Base-by-base conservation (phyloP, 1,140 invertebrate genomes). In the Mylabris phalerata region DNA sequence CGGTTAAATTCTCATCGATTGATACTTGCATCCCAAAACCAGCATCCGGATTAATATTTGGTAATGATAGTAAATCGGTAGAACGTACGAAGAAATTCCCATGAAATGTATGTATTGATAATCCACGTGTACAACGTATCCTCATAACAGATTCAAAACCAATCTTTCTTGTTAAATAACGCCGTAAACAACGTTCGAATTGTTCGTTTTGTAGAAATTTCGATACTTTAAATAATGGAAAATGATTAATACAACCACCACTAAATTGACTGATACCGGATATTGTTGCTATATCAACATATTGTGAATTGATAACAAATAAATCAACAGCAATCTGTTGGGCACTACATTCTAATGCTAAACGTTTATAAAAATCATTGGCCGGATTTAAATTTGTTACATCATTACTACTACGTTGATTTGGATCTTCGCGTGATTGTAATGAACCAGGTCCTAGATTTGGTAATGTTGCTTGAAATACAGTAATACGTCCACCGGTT, bases 141-240 rank as follows among this genome's bases (percentile, higher is more conserved):
- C 98, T 82, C 93, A 99, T 95, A 1, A 99, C 97, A 41, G 98
- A 92, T 76, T 99, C 98, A 74, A 99, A 98, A 39, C 98, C 97
- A 65, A 99, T 96, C 78, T 98, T 98, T 59, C 98, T 81, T 0
- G 90, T 92, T 2, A 99, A 77, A 78, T 99, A 99, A 46, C 97
- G 24, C 41, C 86, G 82, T 1, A 99, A 78, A 73, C 86, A 87
- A 56, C 83, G 79, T 40, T 89, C 84, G 57, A 98, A 89, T 48
- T 84, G 82, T 47, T 89, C 85, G 1, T 84, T 80, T 68, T 89
- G 81, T 56, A 84, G 78, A 7, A 80, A 76, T 63, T 89, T 88
- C 38, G 83, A 79, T 47, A 80, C 79, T 70, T 93, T 89, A 75
- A 93, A 97, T 55, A 92, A 78, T 44, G 95, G 94, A 65, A 97